phyloP scores from a whole-genome alignment of 1,140 invertebrate genomes.

The Whitmania pigra region DNA sequence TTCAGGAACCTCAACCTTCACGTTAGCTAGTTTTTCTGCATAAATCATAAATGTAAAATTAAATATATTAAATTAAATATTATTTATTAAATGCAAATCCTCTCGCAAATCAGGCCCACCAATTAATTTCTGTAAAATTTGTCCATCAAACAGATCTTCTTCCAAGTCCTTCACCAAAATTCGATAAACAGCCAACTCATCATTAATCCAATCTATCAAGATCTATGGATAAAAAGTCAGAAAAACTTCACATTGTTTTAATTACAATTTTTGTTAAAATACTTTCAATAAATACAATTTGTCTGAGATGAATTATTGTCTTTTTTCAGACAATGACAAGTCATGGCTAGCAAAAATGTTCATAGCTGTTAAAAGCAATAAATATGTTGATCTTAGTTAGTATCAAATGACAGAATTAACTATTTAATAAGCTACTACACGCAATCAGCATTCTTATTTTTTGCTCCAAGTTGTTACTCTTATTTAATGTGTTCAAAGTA shows the following conservation, averaged over 20 bases:
- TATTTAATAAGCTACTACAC: too few relatives aligned
- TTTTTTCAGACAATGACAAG: too few relatives aligned
- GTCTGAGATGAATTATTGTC: too few relatives aligned
- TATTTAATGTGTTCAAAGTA: too few relatives aligned
- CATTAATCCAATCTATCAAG: conserved; percentile 95
- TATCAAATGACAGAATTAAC: too few relatives aligned
- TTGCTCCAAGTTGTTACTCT: too few relatives aligned
- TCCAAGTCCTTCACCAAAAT: conserved; percentile 95
- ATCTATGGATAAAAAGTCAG: conserved; percentile 42
- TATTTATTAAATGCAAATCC: neutral
- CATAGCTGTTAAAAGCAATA: too few relatives aligned
- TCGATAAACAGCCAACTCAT: conserved; percentile 85
- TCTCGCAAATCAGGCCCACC: conserved; percentile 43
- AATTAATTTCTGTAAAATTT: conserved; percentile 88
- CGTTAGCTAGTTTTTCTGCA: conserved; percentile 71
- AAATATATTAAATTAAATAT: conserved; percentile 22
- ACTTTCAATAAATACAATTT: neutral
- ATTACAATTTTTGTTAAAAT: neutral
- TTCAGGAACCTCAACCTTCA: conserved; percentile 88
- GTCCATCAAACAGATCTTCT: conserved; percentile 96
- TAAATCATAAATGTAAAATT: too few relatives aligned
- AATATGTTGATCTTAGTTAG: too few relatives aligned
- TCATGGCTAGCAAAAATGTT: too few relatives aligned
- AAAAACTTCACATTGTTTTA: conserved; percentile 9
- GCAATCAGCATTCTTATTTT: too few relatives aligned